These are phyloP conservation scores for Anarsia innoxiella DNA, from an alignment of 2,888 invertebrate species.

Conservation along the genomic window DNA sequence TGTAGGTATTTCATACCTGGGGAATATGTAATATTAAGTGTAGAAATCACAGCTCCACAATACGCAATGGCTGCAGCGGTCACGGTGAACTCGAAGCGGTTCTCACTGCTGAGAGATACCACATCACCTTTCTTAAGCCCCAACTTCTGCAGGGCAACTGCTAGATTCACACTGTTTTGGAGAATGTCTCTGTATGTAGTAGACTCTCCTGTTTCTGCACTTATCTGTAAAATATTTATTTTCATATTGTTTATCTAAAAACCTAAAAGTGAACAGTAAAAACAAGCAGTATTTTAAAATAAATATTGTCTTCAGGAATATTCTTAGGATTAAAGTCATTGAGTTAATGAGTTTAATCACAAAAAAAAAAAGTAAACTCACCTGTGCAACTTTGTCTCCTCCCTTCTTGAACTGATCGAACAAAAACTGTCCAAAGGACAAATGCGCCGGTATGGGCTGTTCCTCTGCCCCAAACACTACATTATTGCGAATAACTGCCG, in stretches of 20 bases:
- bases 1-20: slow-evolving; percentile 66
- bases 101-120: slow-evolving; percentile 78
- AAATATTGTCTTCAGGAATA: no score
- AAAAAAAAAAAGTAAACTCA: slow-evolving; percentile 28
- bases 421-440: slow-evolving; percentile 71
- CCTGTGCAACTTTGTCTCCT: slow-evolving; percentile 63
- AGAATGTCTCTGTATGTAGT: slow-evolving; percentile 72
- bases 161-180: slow-evolving; percentile 73
- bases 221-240: no score
- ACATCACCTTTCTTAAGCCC: slow-evolving; percentile 75
- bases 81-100: slow-evolving; percentile 76
- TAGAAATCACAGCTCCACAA: slow-evolving; percentile 75
- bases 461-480: slow-evolving; percentile 62
- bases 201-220: slow-evolving; percentile 73
- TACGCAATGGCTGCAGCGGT: slow-evolving; percentile 73
- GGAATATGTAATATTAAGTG: slow-evolving; percentile 78
- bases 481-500: slow-evolving; percentile 46
- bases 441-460: slow-evolving; percentile 56
- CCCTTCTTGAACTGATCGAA: slow-evolving; percentile 69
- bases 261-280: no score
- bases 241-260: no score
- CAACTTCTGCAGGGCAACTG: slow-evolving; percentile 63
- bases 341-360: no score
- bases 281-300: no score
- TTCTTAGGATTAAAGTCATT: no score